Conservation (phyloP, 2,888 invertebrate genomes). For the Helicoverpa assulta region DNA sequence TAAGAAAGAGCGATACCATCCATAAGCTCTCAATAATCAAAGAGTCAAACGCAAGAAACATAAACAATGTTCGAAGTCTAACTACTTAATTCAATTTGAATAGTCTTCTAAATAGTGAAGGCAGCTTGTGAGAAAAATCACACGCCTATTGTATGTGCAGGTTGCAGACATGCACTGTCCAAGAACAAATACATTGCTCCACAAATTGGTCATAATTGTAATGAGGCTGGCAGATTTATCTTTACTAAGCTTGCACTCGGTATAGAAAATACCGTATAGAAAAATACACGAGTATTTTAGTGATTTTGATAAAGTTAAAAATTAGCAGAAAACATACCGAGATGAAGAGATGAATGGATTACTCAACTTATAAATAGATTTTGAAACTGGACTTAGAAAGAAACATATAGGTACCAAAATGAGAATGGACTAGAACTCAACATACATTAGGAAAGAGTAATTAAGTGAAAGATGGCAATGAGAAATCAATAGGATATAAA, state of each 20-base stretch:
- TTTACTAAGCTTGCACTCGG: slow-evolving; percentile 1
- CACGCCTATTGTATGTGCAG: slow-evolving; percentile 48
- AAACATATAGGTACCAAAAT: no score
- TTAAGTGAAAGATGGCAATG: no score
- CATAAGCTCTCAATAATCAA: neutral
- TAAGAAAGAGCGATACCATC: neutral
- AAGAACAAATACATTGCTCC: slow-evolving; percentile 53
- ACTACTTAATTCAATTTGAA: slow-evolving; percentile 14
- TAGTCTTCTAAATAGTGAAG: slow-evolving; percentile 13
- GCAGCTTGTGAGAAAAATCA: slow-evolving; percentile 53
- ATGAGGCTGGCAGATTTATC: neutral
- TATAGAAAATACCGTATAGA: neutral
- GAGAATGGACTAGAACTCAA: no score
- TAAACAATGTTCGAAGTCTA: slow-evolving; percentile 3
- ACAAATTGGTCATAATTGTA: slow-evolving; percentile 23
- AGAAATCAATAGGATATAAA: neutral
- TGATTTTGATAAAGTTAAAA: no score
- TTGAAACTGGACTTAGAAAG: no score
- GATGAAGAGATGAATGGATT: no score
- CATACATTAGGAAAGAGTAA: no score
- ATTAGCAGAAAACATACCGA: no score
- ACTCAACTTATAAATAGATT: no score
- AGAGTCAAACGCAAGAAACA: slow-evolving; percentile 3
- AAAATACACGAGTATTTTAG: neutral
- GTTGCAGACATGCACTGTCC: slow-evolving; percentile 16